Conservation (phyloP, 2,888 invertebrate species). For the Ferrisia virgata region DNA sequence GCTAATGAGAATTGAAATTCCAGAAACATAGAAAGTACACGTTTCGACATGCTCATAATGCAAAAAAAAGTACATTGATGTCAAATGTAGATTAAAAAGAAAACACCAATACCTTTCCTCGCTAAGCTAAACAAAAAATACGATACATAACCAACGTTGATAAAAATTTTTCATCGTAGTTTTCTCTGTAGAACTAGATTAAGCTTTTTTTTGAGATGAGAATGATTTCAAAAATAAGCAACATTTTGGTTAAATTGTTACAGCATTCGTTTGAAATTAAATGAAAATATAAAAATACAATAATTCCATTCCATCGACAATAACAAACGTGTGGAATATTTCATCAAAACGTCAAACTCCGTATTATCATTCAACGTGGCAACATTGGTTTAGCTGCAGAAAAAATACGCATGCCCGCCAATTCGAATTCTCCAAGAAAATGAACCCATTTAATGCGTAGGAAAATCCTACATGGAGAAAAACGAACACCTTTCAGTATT, state of each 20-base stretch:
- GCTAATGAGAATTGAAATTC: conserved; percentile 6
- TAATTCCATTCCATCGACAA: background rate
- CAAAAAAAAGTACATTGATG: background rate
- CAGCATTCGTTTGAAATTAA: too few relatives aligned
- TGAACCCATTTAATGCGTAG: background rate
- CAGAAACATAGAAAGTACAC: background rate
- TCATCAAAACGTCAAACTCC: background rate
- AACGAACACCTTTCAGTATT: background rate
- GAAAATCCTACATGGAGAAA: background rate
- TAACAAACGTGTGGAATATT: background rate
- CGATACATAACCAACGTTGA: too few relatives aligned
- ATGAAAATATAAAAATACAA: too few relatives aligned
- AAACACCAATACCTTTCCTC: too few relatives aligned
- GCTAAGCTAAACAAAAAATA: too few relatives aligned
- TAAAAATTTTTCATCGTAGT: background rate
- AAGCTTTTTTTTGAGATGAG: too few relatives aligned
- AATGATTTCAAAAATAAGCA: too few relatives aligned
- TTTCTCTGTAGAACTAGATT: too few relatives aligned
- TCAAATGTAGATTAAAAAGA: too few relatives aligned
- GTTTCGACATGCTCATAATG: conserved; percentile 10
- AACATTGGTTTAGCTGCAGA: background rate
- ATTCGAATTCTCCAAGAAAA: background rate
- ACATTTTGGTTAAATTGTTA: too few relatives aligned
- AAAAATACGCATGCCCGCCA: conserved; percentile 17
- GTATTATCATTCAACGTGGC: background rate